A percentile compares a stretch with the other conserved stretches of the same genome.
These are phyloP conservation scores for Salvelinus sp. DNA, from an alignment of 2,113 vertebrate genomes.

Conservation along the genomic window DNA sequence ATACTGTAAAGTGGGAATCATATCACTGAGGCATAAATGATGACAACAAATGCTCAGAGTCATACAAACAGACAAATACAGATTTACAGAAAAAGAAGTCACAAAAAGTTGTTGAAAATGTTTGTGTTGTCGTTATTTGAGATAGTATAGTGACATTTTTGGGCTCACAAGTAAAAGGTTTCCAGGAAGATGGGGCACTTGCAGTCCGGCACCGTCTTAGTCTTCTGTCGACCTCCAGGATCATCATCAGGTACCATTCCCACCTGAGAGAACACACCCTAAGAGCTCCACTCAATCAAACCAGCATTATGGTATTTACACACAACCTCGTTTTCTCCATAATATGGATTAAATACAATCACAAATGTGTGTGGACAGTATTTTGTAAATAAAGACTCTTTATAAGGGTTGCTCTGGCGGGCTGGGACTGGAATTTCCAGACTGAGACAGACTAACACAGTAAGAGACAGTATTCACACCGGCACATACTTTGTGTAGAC, in stretches of 20 bases:
- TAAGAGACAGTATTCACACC: too few species aligned
- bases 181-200: constrained; percentile 68
- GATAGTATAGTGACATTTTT: background rate
- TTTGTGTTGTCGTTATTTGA: background rate
- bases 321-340: too few species aligned
- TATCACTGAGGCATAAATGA: background rate
- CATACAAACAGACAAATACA: background rate
- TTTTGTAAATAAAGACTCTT: too few species aligned
- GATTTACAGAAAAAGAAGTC: background rate
- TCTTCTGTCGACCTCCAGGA: constrained; percentile 58
- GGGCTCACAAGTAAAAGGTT: constrained; percentile 69
- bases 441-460: too few species aligned
- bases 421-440: too few species aligned
- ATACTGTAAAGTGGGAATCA: too few species aligned
- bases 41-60: background rate
- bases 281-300: too few species aligned
- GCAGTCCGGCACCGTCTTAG: constrained; percentile 61
- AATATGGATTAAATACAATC: too few species aligned
- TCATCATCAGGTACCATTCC: constrained; percentile 65
- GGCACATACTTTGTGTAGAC: too few species aligned
- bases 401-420: too few species aligned
- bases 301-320: too few species aligned
- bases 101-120: background rate
- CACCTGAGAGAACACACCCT: constrained; percentile 51
- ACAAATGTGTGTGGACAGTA: too few species aligned